Percentiles rank a stretch among this genome's conserved stretches.
phyloP scores from a whole-genome alignment of 2,888 invertebrate species.

The Drosophila neutralis region DNA sequence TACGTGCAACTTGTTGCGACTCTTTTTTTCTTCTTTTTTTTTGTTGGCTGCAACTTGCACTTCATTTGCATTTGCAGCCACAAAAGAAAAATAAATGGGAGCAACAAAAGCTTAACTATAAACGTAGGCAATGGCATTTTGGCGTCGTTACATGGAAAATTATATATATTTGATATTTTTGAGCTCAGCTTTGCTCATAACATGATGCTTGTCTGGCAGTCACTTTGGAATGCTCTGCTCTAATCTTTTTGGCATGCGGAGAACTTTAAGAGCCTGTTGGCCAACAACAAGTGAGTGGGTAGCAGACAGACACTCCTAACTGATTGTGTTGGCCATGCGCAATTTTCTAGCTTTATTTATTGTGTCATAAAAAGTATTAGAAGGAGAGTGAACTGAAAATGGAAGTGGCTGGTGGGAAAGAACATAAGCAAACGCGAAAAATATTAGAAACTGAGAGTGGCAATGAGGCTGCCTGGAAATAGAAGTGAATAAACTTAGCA shows the following conservation, averaged over 20 bases:
- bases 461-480: not conserved
- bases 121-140: slow-evolving; percentile 54
- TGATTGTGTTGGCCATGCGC: slow-evolving; percentile 19
- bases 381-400: slow-evolving; percentile 5
- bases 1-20: slow-evolving; percentile 76
- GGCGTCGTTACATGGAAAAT: slow-evolving; percentile 46
- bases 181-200: slow-evolving; percentile 43
- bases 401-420: slow-evolving; percentile 8
- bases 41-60: slow-evolving; percentile 56
- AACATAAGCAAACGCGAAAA: not conserved
- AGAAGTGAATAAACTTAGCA: not conserved
- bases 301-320: slow-evolving; percentile 33
- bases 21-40: slow-evolving; percentile 24
- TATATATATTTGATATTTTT: slow-evolving; percentile 17
- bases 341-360: slow-evolving; percentile 15
- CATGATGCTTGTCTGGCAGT: slow-evolving; percentile 46
- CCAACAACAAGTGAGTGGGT: slow-evolving; percentile 24
- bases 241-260: slow-evolving; percentile 36
- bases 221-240: slow-evolving; percentile 41
- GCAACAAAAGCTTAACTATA: slow-evolving; percentile 46
- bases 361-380: slow-evolving; percentile 28
- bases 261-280: slow-evolving; percentile 16
- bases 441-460: not conserved
- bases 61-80: slow-evolving; percentile 75
- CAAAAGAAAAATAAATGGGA: slow-evolving; percentile 27